Evolutionary conservation across 2,113 vertebrate genomes (phyloP).

Genomic region (Zosterops borbonicus): DNA sequence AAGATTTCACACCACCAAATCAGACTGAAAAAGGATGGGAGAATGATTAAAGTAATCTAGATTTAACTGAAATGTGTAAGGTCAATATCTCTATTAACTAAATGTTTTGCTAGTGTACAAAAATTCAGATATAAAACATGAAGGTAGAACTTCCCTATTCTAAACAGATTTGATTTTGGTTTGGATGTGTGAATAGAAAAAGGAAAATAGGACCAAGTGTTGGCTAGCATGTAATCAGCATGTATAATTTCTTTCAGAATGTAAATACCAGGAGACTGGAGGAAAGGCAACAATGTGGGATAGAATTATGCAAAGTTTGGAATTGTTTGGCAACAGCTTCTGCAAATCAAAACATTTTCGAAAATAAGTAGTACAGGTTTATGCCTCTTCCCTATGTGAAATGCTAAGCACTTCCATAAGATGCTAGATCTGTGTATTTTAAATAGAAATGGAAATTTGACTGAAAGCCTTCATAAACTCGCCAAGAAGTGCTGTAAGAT

Average conservation of each 20-base stretch:
- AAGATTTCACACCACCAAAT: neutral
- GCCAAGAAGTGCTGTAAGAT: neutral
- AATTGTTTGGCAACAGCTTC: neutral
- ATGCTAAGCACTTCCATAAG: neutral
- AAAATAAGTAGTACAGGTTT: neutral
- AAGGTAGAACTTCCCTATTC: slow-evolving; percentile 9
- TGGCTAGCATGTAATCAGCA: neutral
- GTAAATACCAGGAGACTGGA: neutral
- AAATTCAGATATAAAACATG: slow-evolving; percentile 29
- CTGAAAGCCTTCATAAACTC: neutral
- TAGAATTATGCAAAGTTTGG: neutral
- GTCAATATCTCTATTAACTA: neutral
- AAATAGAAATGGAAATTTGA: neutral
- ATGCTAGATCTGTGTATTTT: neutral
- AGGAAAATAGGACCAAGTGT: neutral
- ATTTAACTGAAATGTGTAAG: neutral
- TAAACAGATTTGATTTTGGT: neutral
- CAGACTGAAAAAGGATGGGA: neutral
- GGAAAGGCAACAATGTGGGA: neutral
- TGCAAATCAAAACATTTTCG: neutral
- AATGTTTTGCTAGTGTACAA: neutral
- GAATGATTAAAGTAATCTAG: neutral
- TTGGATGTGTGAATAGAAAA: slow-evolving; percentile 17
- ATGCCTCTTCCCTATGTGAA: neutral
- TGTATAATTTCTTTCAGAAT: neutral